Percentiles rank a stretch among this genome's conserved stretches.
Evolutionary conservation across 2,113 vertebrate genomes (phyloP).

Genomic region (Leucoraja erinaceus): DNA sequence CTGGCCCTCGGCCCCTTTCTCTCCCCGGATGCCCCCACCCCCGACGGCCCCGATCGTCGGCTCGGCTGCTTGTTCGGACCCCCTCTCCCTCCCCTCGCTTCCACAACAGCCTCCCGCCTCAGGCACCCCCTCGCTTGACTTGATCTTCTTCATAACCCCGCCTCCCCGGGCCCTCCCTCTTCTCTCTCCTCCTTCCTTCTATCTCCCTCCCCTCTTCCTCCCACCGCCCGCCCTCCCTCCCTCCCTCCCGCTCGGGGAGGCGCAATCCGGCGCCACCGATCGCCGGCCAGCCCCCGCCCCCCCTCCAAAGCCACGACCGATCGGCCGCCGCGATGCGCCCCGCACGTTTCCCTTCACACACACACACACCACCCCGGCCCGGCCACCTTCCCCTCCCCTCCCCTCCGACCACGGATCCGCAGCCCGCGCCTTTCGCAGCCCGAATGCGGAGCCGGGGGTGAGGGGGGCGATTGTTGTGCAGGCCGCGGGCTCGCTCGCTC

Average conservation of each 20-base stretch:
- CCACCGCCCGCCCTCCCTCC: neutral
- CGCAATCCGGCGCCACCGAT: neutral
- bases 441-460: neutral
- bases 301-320: neutral
- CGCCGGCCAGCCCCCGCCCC: neutral
- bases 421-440: too few species aligned
- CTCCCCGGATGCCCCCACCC: neutral
- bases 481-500: conserved; percentile 33
- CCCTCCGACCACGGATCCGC: neutral
- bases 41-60: neutral
- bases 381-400: neutral
- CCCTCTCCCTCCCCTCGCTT: neutral
- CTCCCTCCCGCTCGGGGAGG: neutral
- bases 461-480: conserved; percentile 31
- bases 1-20: conserved; percentile 35
- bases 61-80: too few species aligned
- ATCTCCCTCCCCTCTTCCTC: too few species aligned
- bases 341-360: neutral
- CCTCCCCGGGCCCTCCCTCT: neutral
- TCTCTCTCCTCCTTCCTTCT: too few species aligned
- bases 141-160: neutral
- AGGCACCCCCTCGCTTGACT: neutral
- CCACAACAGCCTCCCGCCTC: neutral
- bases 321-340: neutral
- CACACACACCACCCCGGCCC: neutral